Base-by-base conservation (phyloP, 2,888 invertebrate genomes). In the Entomobrya proxima region DNA sequence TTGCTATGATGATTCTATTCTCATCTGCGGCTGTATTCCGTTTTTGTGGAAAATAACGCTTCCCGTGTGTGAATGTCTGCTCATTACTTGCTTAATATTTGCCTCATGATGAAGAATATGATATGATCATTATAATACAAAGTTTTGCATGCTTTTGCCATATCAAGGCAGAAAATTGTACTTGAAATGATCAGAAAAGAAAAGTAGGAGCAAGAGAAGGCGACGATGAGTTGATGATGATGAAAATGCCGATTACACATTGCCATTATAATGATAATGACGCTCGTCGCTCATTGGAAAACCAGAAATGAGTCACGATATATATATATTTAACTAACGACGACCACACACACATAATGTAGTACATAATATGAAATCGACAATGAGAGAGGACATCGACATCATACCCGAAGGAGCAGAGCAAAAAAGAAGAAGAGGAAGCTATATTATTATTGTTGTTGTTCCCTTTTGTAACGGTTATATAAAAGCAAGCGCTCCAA, bases 161-260 rank as follows among this genome's bases (percentile, higher is more conserved):
- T 21, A 52, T 21, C 50, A 75, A 32, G 40, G 15, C 4, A 75
- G 55, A 35, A 32, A 30, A n/a, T n/a, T n/a, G 30, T n/a, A 61
- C 18, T 24, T 15, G 50, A 35, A 18, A 55, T 15, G 37, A 75
- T 61, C 61, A 35, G 61, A 61, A 35, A 55, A 52, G 2, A 55
- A 55, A 4, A 15, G n/a, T n/a, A 61, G 61, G 61, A 77, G 55
- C 1, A 75, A 37, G n/a, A 44, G 61, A 27, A 27, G 21, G 37
- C 40, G 77, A 77, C 44, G 67, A 61, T 77, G 44, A 47, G 27
- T 44, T 69, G 72, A 80, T 77, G 84, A 74, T 80, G 85, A 79
- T 55, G 85, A 80, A 74, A 72, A 69, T 79, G 79, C 52, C 84
- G 84, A 85, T 79, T 85, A 85, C 78, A 78, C 75, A 79, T 85